phyloP scores from a whole-genome alignment of 2,797 vertebrate genomes.

The Morelia viridis region DNA sequence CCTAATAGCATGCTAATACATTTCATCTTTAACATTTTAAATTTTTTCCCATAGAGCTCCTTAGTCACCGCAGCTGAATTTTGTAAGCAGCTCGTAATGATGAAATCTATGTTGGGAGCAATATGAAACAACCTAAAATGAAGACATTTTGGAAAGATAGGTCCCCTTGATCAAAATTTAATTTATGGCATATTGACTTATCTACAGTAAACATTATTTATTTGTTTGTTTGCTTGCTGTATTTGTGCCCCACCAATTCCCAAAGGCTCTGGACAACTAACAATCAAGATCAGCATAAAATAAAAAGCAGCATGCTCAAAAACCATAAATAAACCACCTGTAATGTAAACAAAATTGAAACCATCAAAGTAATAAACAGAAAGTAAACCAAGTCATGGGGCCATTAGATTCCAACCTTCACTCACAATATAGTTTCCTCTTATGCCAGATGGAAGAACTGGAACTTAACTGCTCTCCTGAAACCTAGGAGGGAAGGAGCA shows the following conservation, averaged over 20 bases:
- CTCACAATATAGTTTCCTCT: neutral
- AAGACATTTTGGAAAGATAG: neutral
- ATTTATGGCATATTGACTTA: slow-evolving; percentile 2
- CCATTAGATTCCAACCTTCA: neutral
- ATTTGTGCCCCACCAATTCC: neutral
- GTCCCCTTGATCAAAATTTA: neutral
- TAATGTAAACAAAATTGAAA: neutral
- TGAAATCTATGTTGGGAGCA: neutral
- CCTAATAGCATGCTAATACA: slow-evolving; percentile 40
- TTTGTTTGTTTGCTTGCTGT: neutral
- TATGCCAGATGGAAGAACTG: neutral
- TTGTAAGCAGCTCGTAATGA: neutral
- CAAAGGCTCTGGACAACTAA: neutral
- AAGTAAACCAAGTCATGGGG: neutral
- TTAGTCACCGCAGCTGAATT: slow-evolving; percentile 12
- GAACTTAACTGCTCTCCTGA: neutral
- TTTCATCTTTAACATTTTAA: slow-evolving; percentile 25
- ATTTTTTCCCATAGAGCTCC: neutral
- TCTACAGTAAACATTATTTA: neutral
- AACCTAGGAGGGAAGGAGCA: neutral
- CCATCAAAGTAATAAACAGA: neutral
- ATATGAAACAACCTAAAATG: neutral
- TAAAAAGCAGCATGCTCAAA: neutral
- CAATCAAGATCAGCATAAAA: neutral
- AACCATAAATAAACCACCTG: neutral